A percentile compares a stretch with the other conserved stretches of the same genome.
These are phyloP conservation scores for Hippocampus comes DNA, from an alignment of 2,113 vertebrate genomes.

Conservation along the genomic window DNA sequence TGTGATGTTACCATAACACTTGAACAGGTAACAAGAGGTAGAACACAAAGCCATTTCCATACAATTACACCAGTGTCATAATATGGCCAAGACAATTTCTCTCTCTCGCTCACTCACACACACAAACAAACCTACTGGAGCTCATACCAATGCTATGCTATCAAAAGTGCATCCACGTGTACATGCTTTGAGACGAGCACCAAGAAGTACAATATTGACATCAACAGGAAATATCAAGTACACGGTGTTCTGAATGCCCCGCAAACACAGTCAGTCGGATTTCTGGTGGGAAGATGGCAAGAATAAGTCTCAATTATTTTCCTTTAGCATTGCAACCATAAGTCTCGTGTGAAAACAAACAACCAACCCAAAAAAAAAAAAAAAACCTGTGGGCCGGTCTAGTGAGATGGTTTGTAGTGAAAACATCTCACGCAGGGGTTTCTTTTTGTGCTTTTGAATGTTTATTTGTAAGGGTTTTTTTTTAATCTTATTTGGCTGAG, in stretches of 20 bases:
- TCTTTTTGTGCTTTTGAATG: conserved; percentile 70
- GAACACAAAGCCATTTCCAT: conserved; percentile 75
- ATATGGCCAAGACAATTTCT: conserved; percentile 46
- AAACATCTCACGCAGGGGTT: conserved; percentile 68
- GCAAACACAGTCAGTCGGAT: conserved; percentile 72
- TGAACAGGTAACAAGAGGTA: conserved; percentile 82
- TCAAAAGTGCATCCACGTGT: conserved; percentile 74
- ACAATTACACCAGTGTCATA: conserved; percentile 68
- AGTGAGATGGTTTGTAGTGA: conserved; percentile 65
- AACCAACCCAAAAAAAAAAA: neutral
- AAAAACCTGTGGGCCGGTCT: conserved; percentile 44
- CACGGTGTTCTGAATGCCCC: conserved; percentile 72
- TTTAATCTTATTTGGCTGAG: conserved; percentile 77
- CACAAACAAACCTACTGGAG: conserved; percentile 9
- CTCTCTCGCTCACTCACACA: neutral
- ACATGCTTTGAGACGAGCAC: conserved; percentile 73
- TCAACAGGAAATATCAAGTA: conserved; percentile 76
- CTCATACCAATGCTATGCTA: conserved; percentile 52
- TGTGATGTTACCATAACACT: conserved; percentile 78
- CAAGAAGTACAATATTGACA: conserved; percentile 68
- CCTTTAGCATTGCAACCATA: neutral
- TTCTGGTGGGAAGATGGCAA: conserved; percentile 50
- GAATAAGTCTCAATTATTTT: conserved; percentile 28
- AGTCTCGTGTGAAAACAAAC: neutral
- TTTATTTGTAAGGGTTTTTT: conserved; percentile 53